Evolutionary conservation across 1,140 invertebrate genomes (phyloP), one percentile per base, ranked within the genome.

Genomic region (Drosophila sp.): DNA sequence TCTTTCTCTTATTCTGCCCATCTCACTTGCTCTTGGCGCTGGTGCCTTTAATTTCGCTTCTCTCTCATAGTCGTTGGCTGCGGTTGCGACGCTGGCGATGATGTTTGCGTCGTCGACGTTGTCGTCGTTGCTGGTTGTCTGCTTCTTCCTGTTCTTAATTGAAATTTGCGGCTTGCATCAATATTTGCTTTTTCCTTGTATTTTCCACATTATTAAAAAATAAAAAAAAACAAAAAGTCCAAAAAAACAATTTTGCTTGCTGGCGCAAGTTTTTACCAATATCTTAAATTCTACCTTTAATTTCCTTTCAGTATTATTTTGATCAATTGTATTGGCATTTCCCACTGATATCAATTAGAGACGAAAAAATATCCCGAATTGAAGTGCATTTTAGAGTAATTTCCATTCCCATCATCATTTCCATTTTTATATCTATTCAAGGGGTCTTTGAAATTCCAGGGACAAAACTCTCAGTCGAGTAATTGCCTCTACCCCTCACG

Each of bases 161-260:
- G 90, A 91, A 91, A 91, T 91, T 91, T 91, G 90, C 85, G 90
- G 89, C 90, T 76, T 91, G 85, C 87, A 90, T 90, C 87, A 90
- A 90, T 90, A 90, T 90, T 90, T 90, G 87, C 82, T 80, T 87
- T 90, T 90, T 90, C 90, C 87, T 90, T 90, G 86, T 90, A 76
- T 81, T 90, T 86, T 90, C 78, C 87, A 90, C 87, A 83, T 90
- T 90, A 90, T 90, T 90, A 90, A 90, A 90, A 90, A 90, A 85
- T 5, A 56, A 33, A 57, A 38, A 38, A 85, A 11, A 56, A 33
- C 35, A 56, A 57, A 33, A 50, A 7, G 44, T 17, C 17, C 17
- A 50, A 50, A 50, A 8, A 50, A 50, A 50, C 25, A 50, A 50
- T 25, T 10, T 50, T 33, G 32, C 55, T 35, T 17, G 30, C 85